Evolutionary conservation across 2,888 invertebrate species (phyloP).

Genomic region (Hofmannophila pseudospretella): DNA sequence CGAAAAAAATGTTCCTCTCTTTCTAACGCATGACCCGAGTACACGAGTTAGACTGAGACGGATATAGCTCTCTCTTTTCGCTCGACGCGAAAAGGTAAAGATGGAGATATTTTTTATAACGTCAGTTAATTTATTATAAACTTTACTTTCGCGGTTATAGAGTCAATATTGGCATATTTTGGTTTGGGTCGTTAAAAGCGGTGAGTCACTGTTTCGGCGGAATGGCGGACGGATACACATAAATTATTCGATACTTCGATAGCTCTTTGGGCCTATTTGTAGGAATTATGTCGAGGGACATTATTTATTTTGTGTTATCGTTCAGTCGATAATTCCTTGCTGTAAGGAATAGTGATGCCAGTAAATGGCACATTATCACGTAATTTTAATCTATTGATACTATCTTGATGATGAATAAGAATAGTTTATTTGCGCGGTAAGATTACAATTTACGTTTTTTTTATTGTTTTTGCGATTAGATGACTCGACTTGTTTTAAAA

Average conservation of each 20-base stretch:
- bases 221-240: constrained; percentile 42
- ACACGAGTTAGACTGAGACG: constrained; percentile 39
- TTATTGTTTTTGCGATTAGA: too few relatives aligned
- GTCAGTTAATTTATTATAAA: constrained; percentile 21
- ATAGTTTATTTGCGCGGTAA: too few relatives aligned
- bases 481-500: too few relatives aligned
- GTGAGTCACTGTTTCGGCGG: constrained; percentile 33
- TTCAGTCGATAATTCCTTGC: too few relatives aligned
- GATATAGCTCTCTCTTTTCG: constrained; percentile 29
- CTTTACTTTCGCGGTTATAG: constrained; percentile 28
- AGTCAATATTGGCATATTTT: constrained; percentile 21
- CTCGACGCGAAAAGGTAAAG: constrained; percentile 35
- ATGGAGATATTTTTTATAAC: constrained; percentile 44
- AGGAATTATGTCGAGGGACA: not conserved
- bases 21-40: constrained; percentile 32
- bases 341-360: too few relatives aligned
- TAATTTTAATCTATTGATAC: too few relatives aligned
- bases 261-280: constrained; percentile 36
- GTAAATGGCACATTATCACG: too few relatives aligned
- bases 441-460: too few relatives aligned
- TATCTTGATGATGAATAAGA: too few relatives aligned
- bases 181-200: constrained; percentile 5
- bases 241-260: constrained; percentile 33
- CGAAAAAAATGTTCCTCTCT: constrained; percentile 41
- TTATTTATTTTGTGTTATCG: not conserved